These are phyloP conservation scores for Brachystomella parvula DNA, from an alignment of 1,140 invertebrate genomes.

Conservation along the genomic window DNA sequence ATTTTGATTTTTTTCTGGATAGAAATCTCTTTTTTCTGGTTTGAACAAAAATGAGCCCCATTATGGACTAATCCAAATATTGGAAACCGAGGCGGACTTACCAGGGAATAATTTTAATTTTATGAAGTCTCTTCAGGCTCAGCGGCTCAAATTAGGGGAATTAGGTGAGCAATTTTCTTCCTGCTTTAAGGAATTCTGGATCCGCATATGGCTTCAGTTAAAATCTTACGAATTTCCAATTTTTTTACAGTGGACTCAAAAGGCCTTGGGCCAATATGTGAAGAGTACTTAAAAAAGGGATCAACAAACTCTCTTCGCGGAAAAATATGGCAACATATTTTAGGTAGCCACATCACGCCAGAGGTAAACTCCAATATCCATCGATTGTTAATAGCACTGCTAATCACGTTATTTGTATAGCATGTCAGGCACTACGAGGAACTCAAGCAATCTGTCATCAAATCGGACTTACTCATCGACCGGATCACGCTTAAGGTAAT, in stretches of 20 bases:
- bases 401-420: slow-evolving; percentile 49
- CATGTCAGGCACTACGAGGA: slow-evolving; percentile 71
- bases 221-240: background rate
- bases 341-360: slow-evolving; percentile 62
- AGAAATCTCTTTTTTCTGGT: slow-evolving; percentile 61
- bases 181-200: background rate
- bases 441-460: slow-evolving; percentile 70
- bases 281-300: slow-evolving; percentile 79
- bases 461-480: slow-evolving; percentile 86
- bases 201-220: background rate
- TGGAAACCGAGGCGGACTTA: slow-evolving; percentile 25
- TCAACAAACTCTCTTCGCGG: slow-evolving; percentile 68
- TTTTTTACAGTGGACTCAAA: slow-evolving; percentile 48
- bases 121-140: slow-evolving; percentile 28
- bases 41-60: slow-evolving; percentile 58
- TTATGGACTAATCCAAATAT: slow-evolving; percentile 47
- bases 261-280: slow-evolving; percentile 63
- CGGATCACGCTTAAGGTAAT: slow-evolving; percentile 81
- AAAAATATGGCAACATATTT: slow-evolving; percentile 69
- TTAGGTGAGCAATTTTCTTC: slow-evolving; percentile 17
- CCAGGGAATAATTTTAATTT: slow-evolving; percentile 13
- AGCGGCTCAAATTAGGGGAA: slow-evolving; percentile 31
- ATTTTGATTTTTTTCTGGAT: background rate
- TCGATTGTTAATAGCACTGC: background rate
- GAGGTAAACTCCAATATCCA: slow-evolving; percentile 46